A percentile compares a stretch with the other conserved stretches of the same genome.
phyloP scores from a whole-genome alignment of 2,113 vertebrate genomes.

The Hippocampus zosterae region DNA sequence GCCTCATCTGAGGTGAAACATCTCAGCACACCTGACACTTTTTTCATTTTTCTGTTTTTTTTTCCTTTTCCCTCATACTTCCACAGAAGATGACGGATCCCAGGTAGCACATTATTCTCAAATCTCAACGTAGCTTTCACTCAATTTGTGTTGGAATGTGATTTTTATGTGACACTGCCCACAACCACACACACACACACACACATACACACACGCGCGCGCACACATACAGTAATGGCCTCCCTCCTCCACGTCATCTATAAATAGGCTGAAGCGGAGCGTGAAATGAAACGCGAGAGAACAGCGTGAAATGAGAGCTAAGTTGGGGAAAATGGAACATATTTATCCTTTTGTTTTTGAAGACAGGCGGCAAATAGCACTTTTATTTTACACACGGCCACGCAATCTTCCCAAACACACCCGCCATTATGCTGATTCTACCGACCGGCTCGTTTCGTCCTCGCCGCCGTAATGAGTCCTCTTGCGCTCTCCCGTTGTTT shows the following conservation, averaged over 20 bases:
- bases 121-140: background rate
- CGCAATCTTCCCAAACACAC: slow-evolving; percentile 57
- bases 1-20: background rate
- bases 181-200: slow-evolving; percentile 2
- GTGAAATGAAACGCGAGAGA: slow-evolving; percentile 69
- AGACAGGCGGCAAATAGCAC: slow-evolving; percentile 38
- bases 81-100: background rate
- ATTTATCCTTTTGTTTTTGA: slow-evolving; percentile 65
- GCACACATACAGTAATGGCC: slow-evolving; percentile 41
- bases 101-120: background rate
- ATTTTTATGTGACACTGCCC: slow-evolving; percentile 2
- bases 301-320: slow-evolving; percentile 62
- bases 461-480: slow-evolving; percentile 34
- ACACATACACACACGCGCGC: slow-evolving; percentile 16
- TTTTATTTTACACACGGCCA: slow-evolving; percentile 49
- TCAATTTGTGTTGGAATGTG: background rate
- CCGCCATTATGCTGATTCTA: slow-evolving; percentile 38
- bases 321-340: slow-evolving; percentile 58
- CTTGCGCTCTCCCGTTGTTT: slow-evolving; percentile 24
- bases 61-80: background rate
- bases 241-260: slow-evolving; percentile 55
- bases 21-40: background rate
- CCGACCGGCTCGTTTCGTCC: background rate
- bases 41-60: background rate
- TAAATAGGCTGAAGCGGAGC: slow-evolving; percentile 68